Percentiles rank a stretch among this genome's conserved stretches.
These are phyloP conservation scores for Echinops telfairi DNA, from an alignment of 2,113 vertebrate species.

Conservation along the genomic window DNA sequence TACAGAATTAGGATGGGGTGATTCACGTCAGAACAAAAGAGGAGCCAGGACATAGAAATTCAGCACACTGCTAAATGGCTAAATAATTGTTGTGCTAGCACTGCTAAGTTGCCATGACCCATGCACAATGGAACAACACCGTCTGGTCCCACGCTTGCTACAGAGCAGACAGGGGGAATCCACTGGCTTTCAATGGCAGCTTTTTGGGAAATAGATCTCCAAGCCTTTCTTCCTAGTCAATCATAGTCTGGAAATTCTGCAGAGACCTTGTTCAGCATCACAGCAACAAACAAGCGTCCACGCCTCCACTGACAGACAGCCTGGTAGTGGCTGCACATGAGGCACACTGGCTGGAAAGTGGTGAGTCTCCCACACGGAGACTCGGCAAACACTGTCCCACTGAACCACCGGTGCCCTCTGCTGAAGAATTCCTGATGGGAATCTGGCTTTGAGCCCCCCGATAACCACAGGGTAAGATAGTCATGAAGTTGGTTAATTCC, in stretches of 20 bases:
- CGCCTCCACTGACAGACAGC: background rate
- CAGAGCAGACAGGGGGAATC: background rate
- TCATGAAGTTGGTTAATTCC: background rate
- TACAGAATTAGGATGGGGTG: background rate
- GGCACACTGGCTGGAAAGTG: background rate
- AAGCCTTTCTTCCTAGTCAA: background rate
- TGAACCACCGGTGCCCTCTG: background rate
- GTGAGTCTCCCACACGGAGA: background rate
- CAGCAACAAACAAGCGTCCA: background rate
- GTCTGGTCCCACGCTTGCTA: background rate
- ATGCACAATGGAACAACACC: background rate
- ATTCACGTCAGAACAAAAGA: slow-evolving; percentile 9
- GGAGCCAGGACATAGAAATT: slow-evolving; percentile 12
- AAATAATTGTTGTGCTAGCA: background rate
- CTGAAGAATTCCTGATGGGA: slow-evolving; percentile 1
- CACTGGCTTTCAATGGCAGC: background rate
- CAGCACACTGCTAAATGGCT: background rate
- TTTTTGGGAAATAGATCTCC: background rate
- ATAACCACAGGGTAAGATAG: background rate
- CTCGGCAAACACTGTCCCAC: background rate
- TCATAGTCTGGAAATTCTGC: background rate
- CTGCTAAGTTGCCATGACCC: background rate
- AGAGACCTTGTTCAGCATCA: background rate
- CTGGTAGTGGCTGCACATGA: background rate
- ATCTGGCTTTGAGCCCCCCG: slow-evolving; percentile 9